Conservation (phyloP, 2,888 invertebrate species). For the Apamea anceps region DNA sequence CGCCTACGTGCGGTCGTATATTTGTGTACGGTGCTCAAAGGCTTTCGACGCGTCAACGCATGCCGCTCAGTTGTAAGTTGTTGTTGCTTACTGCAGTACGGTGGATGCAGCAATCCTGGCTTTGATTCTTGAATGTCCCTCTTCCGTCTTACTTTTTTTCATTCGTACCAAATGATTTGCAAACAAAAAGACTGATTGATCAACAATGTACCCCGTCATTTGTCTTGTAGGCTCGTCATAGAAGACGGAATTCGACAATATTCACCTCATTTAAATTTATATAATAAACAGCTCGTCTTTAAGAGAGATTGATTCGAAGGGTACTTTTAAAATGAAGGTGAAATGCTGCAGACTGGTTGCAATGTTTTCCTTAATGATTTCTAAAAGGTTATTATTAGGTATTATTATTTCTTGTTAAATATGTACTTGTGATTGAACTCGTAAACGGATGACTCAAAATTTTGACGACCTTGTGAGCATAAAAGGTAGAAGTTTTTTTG, state of each 20-base stretch:
- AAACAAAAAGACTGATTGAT: slow-evolving; percentile 49
- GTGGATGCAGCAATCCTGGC: background rate
- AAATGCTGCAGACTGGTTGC: background rate
- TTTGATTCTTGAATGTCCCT: background rate
- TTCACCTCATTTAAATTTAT: slow-evolving; percentile 53
- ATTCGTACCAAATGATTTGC: background rate
- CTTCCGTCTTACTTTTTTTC: background rate
- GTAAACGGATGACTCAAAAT: background rate
- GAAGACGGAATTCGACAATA: slow-evolving; percentile 37
- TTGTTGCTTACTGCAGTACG: background rate
- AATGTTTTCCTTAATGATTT: slow-evolving; percentile 37
- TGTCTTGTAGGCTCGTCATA: slow-evolving; percentile 42
- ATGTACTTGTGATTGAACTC: background rate
- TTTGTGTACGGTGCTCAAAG: too few species aligned
- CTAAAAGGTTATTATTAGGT: slow-evolving; percentile 5
- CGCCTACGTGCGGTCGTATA: too few species aligned
- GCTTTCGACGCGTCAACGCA: too few species aligned
- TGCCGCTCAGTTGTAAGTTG: too few species aligned
- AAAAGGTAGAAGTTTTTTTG: background rate
- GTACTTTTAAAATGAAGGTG: slow-evolving; percentile 17
- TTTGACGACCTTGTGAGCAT: background rate
- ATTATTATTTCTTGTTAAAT: slow-evolving; percentile 1
- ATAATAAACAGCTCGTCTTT: slow-evolving; percentile 35
- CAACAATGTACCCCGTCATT: slow-evolving; percentile 33
- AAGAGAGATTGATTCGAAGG: slow-evolving; percentile 52